Base-by-base conservation (phyloP, 2,113 vertebrate species). In the Zapus hudsonius region DNA sequence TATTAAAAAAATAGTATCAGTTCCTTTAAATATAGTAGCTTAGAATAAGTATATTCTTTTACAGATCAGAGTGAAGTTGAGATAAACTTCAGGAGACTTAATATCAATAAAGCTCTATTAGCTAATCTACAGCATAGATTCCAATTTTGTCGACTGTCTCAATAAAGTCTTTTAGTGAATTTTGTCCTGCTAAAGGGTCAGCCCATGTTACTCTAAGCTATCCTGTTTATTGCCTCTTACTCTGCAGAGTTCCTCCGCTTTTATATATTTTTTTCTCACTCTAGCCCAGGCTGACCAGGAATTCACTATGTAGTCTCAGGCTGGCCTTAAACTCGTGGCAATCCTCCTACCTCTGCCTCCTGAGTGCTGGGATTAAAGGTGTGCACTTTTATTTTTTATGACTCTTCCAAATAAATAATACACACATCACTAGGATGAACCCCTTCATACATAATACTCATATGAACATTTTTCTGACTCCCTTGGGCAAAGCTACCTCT, bases 41-140 rank as follows among this genome's bases (percentile, higher is more conserved):
- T 78, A 87, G 63, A 89, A 47, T 73, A 89, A 92, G 57, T 55
- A 63, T 87, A 36, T 83, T 90, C 38, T 89, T 89, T 83, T 25
- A 79, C 10, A 66, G 61, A 83, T 83, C 42, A 83, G 5, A 40
- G 5, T 63, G 89, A 4, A 94, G 76, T 27, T 74, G 27, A 74
- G n/a, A 83, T 67, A 47, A 82, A 86, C 33, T 72, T 92, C 17
- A 86, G 44, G 59, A 74, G 19, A 31, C 31, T 31, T 74, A 44
- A 44, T 13, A 52, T 8, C 52, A 74, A 59, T 76, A 38, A 86
- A 63, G n/a, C 40, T 88, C 23, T 87, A 7, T 59, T 38, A 79
- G 23, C 64, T 74, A 47, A 75, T 63, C 78, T 63, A 66, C 4
- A 81, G 7, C n/a, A 52, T 52, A 69, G 29, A 52, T 52, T 52